phyloP scores from a whole-genome alignment of 2,113 vertebrate genomes.

The Otis tarda region DNA sequence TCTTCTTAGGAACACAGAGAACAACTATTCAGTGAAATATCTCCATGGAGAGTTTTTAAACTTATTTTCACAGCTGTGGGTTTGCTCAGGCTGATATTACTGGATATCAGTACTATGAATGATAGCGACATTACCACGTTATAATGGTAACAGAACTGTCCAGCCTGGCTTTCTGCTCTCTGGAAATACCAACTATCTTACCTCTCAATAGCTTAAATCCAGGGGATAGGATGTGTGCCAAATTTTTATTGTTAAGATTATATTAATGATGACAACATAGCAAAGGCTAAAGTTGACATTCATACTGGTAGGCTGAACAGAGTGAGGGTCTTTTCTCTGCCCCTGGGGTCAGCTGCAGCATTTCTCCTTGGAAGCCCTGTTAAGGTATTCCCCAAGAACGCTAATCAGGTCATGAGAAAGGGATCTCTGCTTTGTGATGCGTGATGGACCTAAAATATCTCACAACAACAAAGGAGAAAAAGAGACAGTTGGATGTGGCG shows the following conservation, averaged over 20 bases:
- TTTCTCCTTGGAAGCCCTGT: background rate
- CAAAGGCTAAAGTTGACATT: background rate
- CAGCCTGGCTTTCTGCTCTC: background rate
- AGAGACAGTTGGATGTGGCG: too few relatives aligned
- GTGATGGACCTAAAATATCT: background rate
- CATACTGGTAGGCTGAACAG: background rate
- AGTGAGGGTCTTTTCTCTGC: background rate
- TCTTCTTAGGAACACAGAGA: slow-evolving; percentile 5
- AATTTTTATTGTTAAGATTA: background rate
- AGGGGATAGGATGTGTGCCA: background rate
- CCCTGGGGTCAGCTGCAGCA: background rate
- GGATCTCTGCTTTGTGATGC: background rate
- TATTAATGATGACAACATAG: background rate
- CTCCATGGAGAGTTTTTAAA: background rate
- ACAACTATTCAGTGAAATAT: background rate
- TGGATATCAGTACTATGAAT: background rate
- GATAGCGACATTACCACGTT: background rate
- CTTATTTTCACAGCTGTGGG: slow-evolving; percentile 10
- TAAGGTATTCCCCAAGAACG: background rate
- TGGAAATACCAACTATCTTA: background rate
- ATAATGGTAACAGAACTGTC: background rate
- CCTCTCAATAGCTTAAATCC: background rate
- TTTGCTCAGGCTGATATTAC: background rate
- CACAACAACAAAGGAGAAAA: background rate
- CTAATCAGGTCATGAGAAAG: background rate